Percentiles rank a stretch among this genome's conserved stretches.
These are phyloP conservation scores for Salticus scenicus DNA, from an alignment of 2,888 invertebrate species.

Conservation along the genomic window DNA sequence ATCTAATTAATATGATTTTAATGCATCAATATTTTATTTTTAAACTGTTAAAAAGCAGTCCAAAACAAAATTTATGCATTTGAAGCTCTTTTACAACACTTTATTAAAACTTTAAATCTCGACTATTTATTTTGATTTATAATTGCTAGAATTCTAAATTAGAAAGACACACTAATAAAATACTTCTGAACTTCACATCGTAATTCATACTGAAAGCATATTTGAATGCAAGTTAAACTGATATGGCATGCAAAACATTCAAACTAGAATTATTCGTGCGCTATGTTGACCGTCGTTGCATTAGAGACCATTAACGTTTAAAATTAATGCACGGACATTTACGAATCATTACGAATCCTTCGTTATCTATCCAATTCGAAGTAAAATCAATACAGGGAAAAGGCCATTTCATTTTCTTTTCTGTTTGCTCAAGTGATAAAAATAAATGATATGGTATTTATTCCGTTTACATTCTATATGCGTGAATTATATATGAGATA, in stretches of 20 bases:
- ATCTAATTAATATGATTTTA: too few species aligned
- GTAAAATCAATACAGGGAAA: not conserved
- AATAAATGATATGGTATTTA: too few species aligned
- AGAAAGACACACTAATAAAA: not conserved
- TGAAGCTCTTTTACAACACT: too few species aligned
- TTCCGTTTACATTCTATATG: too few species aligned
- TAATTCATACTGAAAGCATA: not conserved
- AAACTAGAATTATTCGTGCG: not conserved
- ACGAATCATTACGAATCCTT: not conserved
- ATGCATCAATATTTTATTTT: too few species aligned
- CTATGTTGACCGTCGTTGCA: not conserved
- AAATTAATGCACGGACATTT: constrained; percentile 2
- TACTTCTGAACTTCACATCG: not conserved
- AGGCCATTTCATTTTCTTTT: not conserved
- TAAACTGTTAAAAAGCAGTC: too few species aligned
- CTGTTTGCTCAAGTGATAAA: too few species aligned
- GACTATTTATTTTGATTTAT: too few species aligned
- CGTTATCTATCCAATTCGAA: not conserved
- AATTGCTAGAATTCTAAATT: not conserved
- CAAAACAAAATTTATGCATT: too few species aligned
- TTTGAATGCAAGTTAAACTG: not conserved
- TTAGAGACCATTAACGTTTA: not conserved
- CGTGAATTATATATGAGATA: too few species aligned
- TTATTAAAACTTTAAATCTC: too few species aligned
- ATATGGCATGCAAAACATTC: not conserved